Evolutionary conservation across 2,888 invertebrate species (phyloP), one percentile per base, ranked within the genome.

Genomic region (Maniola hyperantus): DNA sequence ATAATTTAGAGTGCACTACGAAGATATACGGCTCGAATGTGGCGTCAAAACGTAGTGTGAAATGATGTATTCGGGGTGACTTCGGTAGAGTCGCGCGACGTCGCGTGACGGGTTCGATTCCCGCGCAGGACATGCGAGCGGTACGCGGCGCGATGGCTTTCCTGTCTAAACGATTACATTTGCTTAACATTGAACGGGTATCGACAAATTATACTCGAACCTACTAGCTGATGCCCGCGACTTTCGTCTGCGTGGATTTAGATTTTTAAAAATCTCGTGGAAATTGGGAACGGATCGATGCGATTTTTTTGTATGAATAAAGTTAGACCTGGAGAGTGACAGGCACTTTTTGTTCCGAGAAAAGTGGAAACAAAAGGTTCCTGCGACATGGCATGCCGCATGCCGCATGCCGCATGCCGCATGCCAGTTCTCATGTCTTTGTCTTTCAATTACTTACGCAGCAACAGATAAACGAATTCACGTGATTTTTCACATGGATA

Each of bases 41-140:
- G 82, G 89, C 85, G 87, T 88, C 83, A 81, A 83, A 84, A 83
- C 74, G 81, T 84, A 85, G 90, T 90, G 90, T 89, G 84, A 89
- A 88, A 88, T 87, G 88, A 87, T 87, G 87, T 87, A 88, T 84
- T 80, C 80, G 73, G 79, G 76, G 78, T 78, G 36, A 20, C 34
- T n/a, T 50, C 36, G 36, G 39, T 36, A 18, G 6, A 36, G 13
- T 78, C 79, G 82, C 75, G 78, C 67, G 74, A 68, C 20, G 78
- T 90, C 78, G 91, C 91, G 90, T 89, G 90, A 76, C 76, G 75
- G 73, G 65, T 78, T 80, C 85, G 81, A 87, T 87, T 87, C 77
- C 81, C 70, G 71, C 71, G 73, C 78, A 83, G 81, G 75, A 76
- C 88, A 87, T 86, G 88, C 88, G 58, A 42, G 74, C 36, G 75